These are phyloP conservation scores for Simalia tracyae DNA, from an alignment of 2,797 vertebrate genomes.

Conservation along the genomic window DNA sequence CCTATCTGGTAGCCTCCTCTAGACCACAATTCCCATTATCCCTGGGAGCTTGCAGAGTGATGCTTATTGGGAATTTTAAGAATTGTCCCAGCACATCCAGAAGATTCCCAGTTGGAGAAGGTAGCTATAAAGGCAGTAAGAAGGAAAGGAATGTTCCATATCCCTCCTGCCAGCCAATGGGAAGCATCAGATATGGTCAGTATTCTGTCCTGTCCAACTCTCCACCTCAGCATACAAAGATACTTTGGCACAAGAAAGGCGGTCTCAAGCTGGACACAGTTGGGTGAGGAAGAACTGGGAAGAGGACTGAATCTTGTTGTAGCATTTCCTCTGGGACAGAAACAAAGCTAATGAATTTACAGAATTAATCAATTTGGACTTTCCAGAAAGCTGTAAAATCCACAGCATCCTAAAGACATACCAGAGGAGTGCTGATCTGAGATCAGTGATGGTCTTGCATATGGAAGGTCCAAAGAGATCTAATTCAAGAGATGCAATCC, in stretches of 20 bases:
- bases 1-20: background rate
- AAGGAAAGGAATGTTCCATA: background rate
- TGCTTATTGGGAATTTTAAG: background rate
- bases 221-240: background rate
- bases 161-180: background rate
- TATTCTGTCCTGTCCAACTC: background rate
- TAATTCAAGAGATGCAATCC: background rate
- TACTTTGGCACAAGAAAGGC: background rate
- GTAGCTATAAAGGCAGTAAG: background rate
- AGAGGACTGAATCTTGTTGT: background rate
- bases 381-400: background rate
- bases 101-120: background rate
- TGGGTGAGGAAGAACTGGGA: background rate
- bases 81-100: background rate
- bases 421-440: background rate
- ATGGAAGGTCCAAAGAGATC: background rate
- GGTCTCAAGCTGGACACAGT: background rate
- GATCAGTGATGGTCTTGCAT: background rate
- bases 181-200: background rate
- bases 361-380: background rate
- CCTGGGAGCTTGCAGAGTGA: background rate
- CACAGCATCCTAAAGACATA: background rate
- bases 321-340: background rate
- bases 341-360: background rate
- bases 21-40: background rate